Evolutionary conservation across 2,797 vertebrate species (phyloP), one percentile per base, ranked within the genome.

Genomic region (Holocentrus rufus): DNA sequence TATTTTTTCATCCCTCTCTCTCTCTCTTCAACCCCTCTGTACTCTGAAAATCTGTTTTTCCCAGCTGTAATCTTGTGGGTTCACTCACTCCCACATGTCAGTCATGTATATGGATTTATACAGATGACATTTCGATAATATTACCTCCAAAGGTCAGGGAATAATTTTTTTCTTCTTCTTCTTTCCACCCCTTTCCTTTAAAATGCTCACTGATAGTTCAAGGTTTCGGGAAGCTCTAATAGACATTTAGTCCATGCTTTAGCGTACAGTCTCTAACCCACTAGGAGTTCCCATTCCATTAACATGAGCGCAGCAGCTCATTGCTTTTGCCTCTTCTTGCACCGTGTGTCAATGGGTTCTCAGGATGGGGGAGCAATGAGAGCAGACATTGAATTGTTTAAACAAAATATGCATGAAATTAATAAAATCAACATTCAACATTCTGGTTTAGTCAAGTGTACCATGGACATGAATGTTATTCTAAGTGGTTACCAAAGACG

Each of bases 261-360:
- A n/a, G 5, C 71, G 30, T 59, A 17, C 17, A 7, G 59, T 76
- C 18, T 62, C 18, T 22, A 13, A 31, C 62, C 44, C 66, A 42
- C 14, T 52, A 34, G 44, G 58, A 31, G 44, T 55, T 72, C 44
- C 65, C 5, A 22, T 52, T 23, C 20, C 20, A 52, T 52, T 52
- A 13, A 44, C n/a, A 36, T 58, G 36, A 59, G 46, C 56, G 49
- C 60, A 58, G 62, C 31, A 77, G 64, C 67, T 72, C 63, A 52
- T 52, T 52, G 50, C 50, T 52, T 44, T 17, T 1, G 42, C 42
- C 42, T 44, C 14, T 44, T 14, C 42, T 44, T 52, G n/a, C 50
- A 23, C 20, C 10, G 10, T 52, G 22, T 17, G 50, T 23, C 50
- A 52, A 52, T 22, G 8, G n/a, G 22, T 52, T 52, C 10, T 52